Base-by-base conservation (phyloP, 2,888 invertebrate genomes). In the Seira musarum region DNA sequence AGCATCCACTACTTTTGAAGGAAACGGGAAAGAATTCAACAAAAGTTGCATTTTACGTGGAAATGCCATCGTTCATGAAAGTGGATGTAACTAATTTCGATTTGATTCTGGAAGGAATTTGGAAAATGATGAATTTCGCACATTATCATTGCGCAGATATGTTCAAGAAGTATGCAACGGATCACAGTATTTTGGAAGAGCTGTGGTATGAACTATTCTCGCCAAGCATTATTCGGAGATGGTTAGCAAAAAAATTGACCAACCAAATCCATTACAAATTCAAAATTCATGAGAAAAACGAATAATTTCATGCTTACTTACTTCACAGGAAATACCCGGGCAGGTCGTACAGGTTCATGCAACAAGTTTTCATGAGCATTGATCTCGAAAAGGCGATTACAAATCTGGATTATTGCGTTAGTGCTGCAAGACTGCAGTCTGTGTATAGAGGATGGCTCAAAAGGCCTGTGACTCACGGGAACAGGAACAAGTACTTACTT, bases 61-160 rank as follows among this genome's bases (percentile, higher is more conserved):
- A 84, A 13, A 64, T 84, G 72, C 84, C 84, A 10, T n/a, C 49
- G 35, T 69, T 77, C 10, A 77, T 83, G n/a, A 80, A 77, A 80
- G 71, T 80, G 17, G 77, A 84, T 73, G 69, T 49, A 0, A 73
- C 70, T 6, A 81, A 82, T 13, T 84, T 74, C 57, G 85, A 85
- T 61, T 40, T 83, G 8, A 69, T 85, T 19, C 66, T 84, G 35
- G 85, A 85, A 40, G 46, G 71, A 0, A 72, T 81, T 2, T 85
- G 85, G 85, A 85, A 85, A 70, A 22, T 84, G 10, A 82, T 83
- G 81, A 69, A 82, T 5, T 85, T 85, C 63, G 72, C 75, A n/a
- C 84, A 85, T 61, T 85, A 85, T 40, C 83, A 82, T 24, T 85
- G 85, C 64, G 76, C 83, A 0, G 83, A 83, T 6, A 24, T 70